phyloP scores from a whole-genome alignment of 2,888 invertebrate species.

The Magallana nippona region DNA sequence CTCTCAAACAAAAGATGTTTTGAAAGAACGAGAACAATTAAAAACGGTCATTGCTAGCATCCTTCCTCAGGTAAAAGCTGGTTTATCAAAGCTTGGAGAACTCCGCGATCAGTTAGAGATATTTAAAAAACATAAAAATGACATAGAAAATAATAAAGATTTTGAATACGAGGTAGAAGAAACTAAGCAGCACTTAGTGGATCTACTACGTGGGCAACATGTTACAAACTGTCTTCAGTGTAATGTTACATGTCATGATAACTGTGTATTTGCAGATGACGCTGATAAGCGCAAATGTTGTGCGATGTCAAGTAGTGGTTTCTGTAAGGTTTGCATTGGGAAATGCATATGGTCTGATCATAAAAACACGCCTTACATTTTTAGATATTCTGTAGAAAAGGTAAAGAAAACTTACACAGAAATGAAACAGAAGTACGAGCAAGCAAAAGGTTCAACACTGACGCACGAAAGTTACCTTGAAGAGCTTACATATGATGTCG shows the following conservation, averaged over 20 bases:
- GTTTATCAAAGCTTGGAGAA: constrained; percentile 15
- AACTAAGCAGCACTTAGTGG: background rate
- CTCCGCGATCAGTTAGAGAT: background rate
- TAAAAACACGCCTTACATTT: constrained; percentile 48
- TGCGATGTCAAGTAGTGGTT: constrained; percentile 44
- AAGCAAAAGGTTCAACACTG: constrained; percentile 42
- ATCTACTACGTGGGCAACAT: constrained; percentile 42
- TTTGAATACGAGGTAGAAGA: background rate
- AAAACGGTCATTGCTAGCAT: constrained; percentile 50
- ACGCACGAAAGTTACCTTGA: constrained; percentile 36
- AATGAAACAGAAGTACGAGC: constrained; percentile 45
- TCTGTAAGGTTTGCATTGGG: constrained; percentile 44
- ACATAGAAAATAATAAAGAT: background rate
- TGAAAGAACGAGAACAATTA: constrained; percentile 37
- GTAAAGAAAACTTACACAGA: constrained; percentile 48
- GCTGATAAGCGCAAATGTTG: constrained; percentile 47
- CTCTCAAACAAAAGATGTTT: constrained; percentile 37
- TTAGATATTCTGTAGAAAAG: constrained; percentile 39
- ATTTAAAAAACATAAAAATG: background rate
- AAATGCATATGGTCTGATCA: constrained; percentile 54
- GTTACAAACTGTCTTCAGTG: constrained; percentile 55
- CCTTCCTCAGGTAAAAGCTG: constrained; percentile 36
- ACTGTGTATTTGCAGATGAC: constrained; percentile 49
- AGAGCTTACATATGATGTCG: background rate
- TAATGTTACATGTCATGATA: constrained; percentile 51